A percentile compares a stretch with the other conserved stretches of the same genome.
Conservation (phyloP, 2,797 vertebrate species). For the Enteromius thamalakanensis region DNA sequence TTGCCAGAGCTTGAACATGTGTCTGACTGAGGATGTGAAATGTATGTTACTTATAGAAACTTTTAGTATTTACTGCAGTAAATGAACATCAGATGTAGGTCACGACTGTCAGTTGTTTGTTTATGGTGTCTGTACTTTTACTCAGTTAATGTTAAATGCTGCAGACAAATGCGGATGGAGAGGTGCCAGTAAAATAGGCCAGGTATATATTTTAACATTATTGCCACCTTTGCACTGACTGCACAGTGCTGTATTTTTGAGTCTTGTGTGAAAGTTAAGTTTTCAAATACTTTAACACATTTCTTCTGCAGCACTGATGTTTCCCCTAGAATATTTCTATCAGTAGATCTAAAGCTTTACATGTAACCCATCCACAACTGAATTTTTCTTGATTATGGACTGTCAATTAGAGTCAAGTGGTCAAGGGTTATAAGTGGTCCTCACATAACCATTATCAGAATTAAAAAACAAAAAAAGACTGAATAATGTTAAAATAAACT, state of each 20-base stretch:
- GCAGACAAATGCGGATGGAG: not conserved
- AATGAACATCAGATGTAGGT: not conserved
- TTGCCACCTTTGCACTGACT: not conserved
- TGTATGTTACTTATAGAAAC: not conserved
- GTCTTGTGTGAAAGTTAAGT: not conserved
- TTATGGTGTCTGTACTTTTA: not conserved
- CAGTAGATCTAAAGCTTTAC: not conserved
- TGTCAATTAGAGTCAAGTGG: not conserved
- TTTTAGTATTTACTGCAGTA: not conserved
- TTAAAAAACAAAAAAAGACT: not conserved
- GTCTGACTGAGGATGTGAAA: not conserved
- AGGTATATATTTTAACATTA: not conserved
- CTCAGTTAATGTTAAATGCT: too few species aligned
- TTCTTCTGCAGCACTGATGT: not conserved
- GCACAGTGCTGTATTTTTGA: not conserved
- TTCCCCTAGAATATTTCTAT: not conserved
- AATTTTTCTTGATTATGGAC: not conserved
- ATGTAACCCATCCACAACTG: not conserved
- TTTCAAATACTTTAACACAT: not conserved
- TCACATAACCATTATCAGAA: not conserved
- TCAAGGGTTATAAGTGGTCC: conserved; percentile 49
- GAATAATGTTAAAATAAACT: conserved; percentile 30
- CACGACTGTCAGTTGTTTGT: not conserved
- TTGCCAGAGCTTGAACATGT: not conserved
- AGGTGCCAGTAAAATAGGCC: not conserved